Evolutionary conservation across 2,113 vertebrate genomes (phyloP).

Genomic region (Pagrus major): DNA sequence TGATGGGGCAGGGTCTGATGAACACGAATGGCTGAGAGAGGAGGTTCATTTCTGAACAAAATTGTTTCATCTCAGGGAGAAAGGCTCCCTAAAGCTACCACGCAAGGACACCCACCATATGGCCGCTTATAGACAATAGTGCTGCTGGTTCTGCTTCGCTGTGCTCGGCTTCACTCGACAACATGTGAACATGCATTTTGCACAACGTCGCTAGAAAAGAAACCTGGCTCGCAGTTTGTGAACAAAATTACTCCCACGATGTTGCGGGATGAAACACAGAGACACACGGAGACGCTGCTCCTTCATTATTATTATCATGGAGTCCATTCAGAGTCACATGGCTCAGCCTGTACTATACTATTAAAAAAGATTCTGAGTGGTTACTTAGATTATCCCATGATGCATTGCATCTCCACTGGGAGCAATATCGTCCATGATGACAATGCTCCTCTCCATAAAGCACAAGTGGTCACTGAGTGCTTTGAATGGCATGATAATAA

Average conservation of each 20-base stretch:
- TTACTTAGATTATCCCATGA: slow-evolving; percentile 72
- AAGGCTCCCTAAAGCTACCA: slow-evolving; percentile 79
- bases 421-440: slow-evolving; percentile 76
- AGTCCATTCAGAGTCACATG: slow-evolving; percentile 44
- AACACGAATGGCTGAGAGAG: slow-evolving; percentile 50
- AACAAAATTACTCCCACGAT: slow-evolving; percentile 24
- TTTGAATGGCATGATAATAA: slow-evolving; percentile 77
- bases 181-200: slow-evolving; percentile 75
- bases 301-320: slow-evolving; percentile 22
- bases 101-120: slow-evolving; percentile 83
- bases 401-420: slow-evolving; percentile 68
- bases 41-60: slow-evolving; percentile 68
- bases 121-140: slow-evolving; percentile 73
- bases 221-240: slow-evolving; percentile 31
- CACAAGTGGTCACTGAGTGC: slow-evolving; percentile 79
- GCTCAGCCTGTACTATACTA: slow-evolving; percentile 35
- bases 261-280: slow-evolving; percentile 15
- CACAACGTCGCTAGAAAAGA: slow-evolving; percentile 43
- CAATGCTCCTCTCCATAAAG: slow-evolving; percentile 72
- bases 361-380: slow-evolving; percentile 64
- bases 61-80: slow-evolving; percentile 72
- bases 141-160: slow-evolving; percentile 72
- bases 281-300: slow-evolving; percentile 1
- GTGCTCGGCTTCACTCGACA: slow-evolving; percentile 70
- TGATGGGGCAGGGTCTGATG: slow-evolving; percentile 60